These are phyloP conservation scores for Blomia tropicalis DNA, from an alignment of 2,888 invertebrate species.

Conservation along the genomic window DNA sequence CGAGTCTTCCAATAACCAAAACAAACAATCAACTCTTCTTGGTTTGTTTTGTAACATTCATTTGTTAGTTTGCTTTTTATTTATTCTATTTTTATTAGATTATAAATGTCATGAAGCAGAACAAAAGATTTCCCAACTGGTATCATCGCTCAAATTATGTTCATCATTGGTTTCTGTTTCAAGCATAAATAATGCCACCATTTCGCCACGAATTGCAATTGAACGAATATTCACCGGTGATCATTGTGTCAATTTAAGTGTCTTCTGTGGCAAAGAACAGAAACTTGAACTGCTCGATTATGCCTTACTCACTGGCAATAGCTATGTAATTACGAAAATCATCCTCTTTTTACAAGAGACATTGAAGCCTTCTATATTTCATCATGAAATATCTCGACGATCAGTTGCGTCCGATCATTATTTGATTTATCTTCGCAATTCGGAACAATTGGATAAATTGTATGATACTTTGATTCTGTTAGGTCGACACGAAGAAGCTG, in stretches of 20 bases:
- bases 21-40: background rate
- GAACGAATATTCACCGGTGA: background rate
- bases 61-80: background rate
- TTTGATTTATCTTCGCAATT: conserved; percentile 18
- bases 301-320: conserved; percentile 20
- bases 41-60: background rate
- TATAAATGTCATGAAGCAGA: conserved; percentile 1
- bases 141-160: background rate
- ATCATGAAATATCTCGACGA: conserved; percentile 18
- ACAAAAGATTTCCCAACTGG: background rate
- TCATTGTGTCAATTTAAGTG: background rate
- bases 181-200: background rate
- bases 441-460: conserved; percentile 10
- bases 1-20: background rate
- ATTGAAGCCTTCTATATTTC: conserved; percentile 14
- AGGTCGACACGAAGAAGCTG: conserved; percentile 25
- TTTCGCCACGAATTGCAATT: background rate
- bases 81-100: background rate
- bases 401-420: conserved; percentile 25
- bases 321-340: conserved; percentile 22
- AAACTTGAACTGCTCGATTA: conserved; percentile 23
- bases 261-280: conserved; percentile 16
- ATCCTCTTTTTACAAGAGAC: conserved; percentile 23
- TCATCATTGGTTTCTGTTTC: background rate
- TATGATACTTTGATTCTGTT: conserved; percentile 18